Evolutionary conservation across 2,113 vertebrate genomes (phyloP), one percentile per base, ranked within the genome.

Genomic region (Oreochromis tanganicae): DNA sequence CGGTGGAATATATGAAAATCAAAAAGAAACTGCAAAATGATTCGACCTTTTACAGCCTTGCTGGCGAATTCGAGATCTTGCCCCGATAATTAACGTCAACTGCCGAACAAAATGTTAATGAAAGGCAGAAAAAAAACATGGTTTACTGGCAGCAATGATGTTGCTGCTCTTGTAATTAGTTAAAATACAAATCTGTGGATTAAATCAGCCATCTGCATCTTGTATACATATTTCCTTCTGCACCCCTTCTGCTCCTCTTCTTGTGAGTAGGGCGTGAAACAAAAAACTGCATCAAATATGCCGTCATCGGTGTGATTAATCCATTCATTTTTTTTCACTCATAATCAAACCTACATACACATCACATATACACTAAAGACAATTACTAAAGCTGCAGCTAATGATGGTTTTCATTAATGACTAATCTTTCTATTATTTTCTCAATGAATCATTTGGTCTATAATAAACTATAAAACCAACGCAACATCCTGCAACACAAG

Each of bases 141-240:
- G 43, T 93, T 91, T 87, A 81, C 46, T 80, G 81, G 46, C 71
- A 48, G 80, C 55, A 13, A 63, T 59, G 17, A 80, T 86, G 75
- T 85, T 83, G 38, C 50, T 36, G 78, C 55, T 82, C 14, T 61
- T 52, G 63, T 87, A 91, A 93, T 85, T 85, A 79, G 81, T 84
- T 82, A 9, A 80, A 81, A 89, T 79, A 68, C 83, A 78, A 91
- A 88, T 92, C 55, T 84, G 82, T 85, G 85, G 83, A 78, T 86
- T 80, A 85, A 89, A 90, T 91, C 86, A 87, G 48, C 85, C 92
- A 82, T 82, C 88, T 89, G 90, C n/a, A 63, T 80, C 54, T 34
- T 56, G 52, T 79, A 81, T 63, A 80, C 61, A 78, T 80, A 63
- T 86, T 85, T 92, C 73, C 68, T 43, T 88, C 83, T 89, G 78